Evolutionary conservation across 2,797 vertebrate species (phyloP).

Genomic region (Salarias fasciatus): DNA sequence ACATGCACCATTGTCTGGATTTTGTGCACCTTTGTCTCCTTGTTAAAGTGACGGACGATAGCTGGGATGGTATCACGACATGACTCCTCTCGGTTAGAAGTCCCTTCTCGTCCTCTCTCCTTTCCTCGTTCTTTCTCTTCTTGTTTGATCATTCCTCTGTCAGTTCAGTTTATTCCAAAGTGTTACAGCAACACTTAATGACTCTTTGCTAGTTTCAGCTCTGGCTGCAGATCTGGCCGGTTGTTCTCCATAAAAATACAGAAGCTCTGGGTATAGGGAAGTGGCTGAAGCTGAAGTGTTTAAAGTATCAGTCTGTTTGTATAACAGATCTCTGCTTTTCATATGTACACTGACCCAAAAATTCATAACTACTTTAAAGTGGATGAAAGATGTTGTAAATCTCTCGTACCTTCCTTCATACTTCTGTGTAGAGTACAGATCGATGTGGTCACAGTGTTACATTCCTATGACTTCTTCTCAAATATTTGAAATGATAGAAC

Average conservation of each 20-base stretch:
- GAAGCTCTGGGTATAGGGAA: slow-evolving; percentile 5
- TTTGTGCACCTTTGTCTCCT: slow-evolving; percentile 41
- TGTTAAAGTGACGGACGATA: slow-evolving; percentile 48
- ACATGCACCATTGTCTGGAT: slow-evolving; percentile 41
- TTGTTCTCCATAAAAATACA: slow-evolving; percentile 19
- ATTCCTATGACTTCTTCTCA: slow-evolving; percentile 5
- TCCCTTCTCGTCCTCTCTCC: slow-evolving; percentile 19
- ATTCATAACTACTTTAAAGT: too few relatives aligned
- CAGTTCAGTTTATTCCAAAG: slow-evolving; percentile 14
- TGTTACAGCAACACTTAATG: slow-evolving; percentile 4
- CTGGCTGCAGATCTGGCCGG: slow-evolving; percentile 34
- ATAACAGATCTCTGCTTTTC: too few relatives aligned
- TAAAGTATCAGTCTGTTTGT: too few relatives aligned
- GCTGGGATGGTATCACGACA: slow-evolving; percentile 45
- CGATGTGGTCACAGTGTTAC: slow-evolving; percentile 19
- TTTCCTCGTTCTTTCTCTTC: slow-evolving; percentile 26
- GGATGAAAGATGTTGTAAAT: too few relatives aligned
- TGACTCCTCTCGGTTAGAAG: slow-evolving; percentile 15
- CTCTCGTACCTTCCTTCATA: not conserved
- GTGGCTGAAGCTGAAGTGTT: too few relatives aligned
- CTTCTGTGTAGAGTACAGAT: not conserved
- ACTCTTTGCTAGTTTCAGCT: slow-evolving; percentile 28
- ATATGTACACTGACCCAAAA: too few relatives aligned
- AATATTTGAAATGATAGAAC: slow-evolving; percentile 25
- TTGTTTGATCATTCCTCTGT: slow-evolving; percentile 30